Percentiles rank a stretch among this genome's conserved stretches.
Evolutionary conservation across 2,888 invertebrate species (phyloP).

Genomic region (Pachymerium ferrugineum): DNA sequence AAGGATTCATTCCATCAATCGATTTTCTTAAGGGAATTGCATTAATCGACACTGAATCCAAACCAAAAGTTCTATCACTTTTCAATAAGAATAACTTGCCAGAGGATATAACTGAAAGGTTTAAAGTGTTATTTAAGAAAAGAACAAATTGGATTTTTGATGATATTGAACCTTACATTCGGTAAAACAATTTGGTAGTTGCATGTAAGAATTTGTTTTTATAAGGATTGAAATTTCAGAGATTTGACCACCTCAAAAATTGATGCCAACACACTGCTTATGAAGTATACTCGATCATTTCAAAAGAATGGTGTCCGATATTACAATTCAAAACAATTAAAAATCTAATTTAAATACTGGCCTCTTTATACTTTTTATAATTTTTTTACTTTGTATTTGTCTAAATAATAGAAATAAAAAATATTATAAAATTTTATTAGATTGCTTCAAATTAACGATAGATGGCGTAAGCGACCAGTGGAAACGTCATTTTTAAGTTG

Average conservation of each 20-base stretch:
- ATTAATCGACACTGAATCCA: not conserved
- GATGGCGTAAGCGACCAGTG: too few relatives aligned
- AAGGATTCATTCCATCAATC: not conserved
- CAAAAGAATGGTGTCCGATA: not conserved
- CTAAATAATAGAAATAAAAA: not conserved
- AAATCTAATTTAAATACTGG: too few relatives aligned
- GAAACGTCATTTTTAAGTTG: too few relatives aligned
- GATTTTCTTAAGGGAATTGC: conserved; percentile 20
- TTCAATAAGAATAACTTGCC: not conserved
- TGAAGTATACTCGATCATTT: not conserved
- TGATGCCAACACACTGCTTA: not conserved
- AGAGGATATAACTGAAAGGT: not conserved
- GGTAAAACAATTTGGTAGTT: too few relatives aligned
- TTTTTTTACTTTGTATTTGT: too few relatives aligned
- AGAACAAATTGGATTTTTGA: not conserved
- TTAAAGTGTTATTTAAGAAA: not conserved
- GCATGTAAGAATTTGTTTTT: not conserved
- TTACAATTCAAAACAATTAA: not conserved
- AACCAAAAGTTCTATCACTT: not conserved
- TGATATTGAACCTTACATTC: not conserved
- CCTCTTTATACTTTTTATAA: too few relatives aligned
- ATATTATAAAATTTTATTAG: not conserved
- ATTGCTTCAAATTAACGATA: too few relatives aligned
- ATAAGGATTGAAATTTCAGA: not conserved
- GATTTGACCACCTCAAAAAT: not conserved